Percentiles rank a stretch among this genome's conserved stretches.
Evolutionary conservation across 2,888 invertebrate species (phyloP).

Genomic region (Drosophila demipolita): DNA sequence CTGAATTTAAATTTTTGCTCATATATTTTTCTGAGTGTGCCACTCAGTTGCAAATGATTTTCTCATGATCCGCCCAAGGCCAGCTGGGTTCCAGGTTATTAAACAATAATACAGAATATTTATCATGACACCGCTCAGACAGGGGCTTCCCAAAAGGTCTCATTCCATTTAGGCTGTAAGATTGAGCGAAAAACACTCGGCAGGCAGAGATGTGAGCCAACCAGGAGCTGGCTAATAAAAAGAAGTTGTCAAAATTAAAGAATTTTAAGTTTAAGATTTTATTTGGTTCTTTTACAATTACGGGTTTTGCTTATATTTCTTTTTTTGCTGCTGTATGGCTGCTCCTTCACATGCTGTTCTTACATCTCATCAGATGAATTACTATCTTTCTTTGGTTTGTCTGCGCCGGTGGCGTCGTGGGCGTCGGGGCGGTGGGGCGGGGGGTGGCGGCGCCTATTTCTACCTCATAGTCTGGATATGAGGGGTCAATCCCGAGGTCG

Average conservation of each 20-base stretch:
- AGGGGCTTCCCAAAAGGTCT: not conserved
- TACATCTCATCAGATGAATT: constrained; percentile 3
- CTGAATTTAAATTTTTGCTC: not conserved
- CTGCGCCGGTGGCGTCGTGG: too few species aligned
- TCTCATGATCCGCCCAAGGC: constrained; percentile 85
- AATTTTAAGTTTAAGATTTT: not conserved
- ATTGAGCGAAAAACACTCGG: not conserved
- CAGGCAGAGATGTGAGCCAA: not conserved
- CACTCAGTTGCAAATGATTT: constrained; percentile 83
- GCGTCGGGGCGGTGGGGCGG: too few species aligned
- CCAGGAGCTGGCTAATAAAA: not conserved
- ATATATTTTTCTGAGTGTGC: not conserved
- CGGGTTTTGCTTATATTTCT: not conserved
- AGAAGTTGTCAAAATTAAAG: not conserved
- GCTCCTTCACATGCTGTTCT: not conserved
- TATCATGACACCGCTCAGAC: too few species aligned
- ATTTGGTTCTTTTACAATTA: not conserved
- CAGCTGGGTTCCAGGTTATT: constrained; percentile 82
- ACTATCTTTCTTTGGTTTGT: too few species aligned
- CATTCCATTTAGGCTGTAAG: not conserved
- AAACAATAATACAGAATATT: constrained; percentile 27
- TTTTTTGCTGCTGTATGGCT: not conserved
- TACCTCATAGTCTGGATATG: too few species aligned
- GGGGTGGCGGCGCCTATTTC: too few species aligned
- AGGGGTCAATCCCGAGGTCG: too few species aligned